Evolutionary conservation across 2,797 vertebrate genomes (phyloP).

Genomic region (Chloroceryle inda): DNA sequence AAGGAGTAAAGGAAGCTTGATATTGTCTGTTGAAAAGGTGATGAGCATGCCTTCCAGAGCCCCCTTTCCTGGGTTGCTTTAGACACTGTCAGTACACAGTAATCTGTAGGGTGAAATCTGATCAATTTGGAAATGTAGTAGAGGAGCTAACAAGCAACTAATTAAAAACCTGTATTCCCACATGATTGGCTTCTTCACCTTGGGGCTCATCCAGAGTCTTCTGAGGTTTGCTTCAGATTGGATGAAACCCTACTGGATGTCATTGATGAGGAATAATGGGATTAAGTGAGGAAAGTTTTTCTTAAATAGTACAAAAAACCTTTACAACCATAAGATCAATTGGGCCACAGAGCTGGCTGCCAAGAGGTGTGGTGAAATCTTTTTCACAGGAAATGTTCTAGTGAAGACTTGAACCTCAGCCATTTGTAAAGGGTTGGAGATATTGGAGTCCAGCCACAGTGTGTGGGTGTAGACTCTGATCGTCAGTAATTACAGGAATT

Average conservation of each 20-base stretch:
- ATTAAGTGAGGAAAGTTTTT: conserved; percentile 45
- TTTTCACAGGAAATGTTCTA: conserved; percentile 55
- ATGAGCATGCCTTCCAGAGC: neutral
- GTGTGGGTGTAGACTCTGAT: neutral
- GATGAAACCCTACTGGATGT: conserved; percentile 35
- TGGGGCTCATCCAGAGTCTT: conserved; percentile 26
- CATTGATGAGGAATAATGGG: conserved; percentile 52
- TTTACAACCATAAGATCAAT: conserved; percentile 27
- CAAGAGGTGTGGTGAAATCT: conserved; percentile 55
- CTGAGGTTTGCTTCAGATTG: conserved; percentile 36
- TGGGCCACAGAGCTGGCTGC: conserved; percentile 22
- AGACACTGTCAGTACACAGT: neutral
- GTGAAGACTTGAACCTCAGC: conserved; percentile 37
- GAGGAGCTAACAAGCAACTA: neutral
- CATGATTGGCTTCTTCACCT: neutral
- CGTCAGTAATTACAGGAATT: neutral
- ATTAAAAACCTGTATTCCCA: conserved; percentile 4
- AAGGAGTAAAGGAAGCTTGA: neutral
- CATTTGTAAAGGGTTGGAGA: conserved; percentile 10
- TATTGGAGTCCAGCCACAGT: neutral
- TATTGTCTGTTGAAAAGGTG: neutral
- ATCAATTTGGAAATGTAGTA: neutral
- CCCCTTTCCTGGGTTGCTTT: neutral
- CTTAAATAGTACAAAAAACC: conserved; percentile 44
- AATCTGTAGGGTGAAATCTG: neutral